These are phyloP conservation scores for Procambarus virginalis DNA, from an alignment of 1,140 invertebrate species.

Conservation along the genomic window DNA sequence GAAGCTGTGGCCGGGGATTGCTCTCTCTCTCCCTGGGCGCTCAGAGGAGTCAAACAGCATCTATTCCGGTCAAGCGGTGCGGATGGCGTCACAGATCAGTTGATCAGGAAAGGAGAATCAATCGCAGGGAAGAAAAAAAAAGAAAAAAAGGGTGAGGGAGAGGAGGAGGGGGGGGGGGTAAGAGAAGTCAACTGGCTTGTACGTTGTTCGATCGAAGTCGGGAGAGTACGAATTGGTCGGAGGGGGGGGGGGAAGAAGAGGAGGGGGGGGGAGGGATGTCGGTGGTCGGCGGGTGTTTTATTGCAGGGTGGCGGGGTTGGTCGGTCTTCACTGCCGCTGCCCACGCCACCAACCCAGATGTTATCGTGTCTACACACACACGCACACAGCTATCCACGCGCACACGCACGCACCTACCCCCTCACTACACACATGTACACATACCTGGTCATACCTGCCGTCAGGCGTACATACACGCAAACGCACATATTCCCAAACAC, in stretches of 20 bases:
- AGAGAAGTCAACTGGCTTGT: neutral
- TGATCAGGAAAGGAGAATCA: too few relatives aligned
- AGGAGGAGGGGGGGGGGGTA: neutral
- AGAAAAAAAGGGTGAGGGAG: neutral
- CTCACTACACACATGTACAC: neutral
- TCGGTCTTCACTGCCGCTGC: neutral
- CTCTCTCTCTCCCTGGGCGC: too few relatives aligned
- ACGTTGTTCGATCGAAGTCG: too few relatives aligned
- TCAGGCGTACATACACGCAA: neutral
- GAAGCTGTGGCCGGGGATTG: too few relatives aligned
- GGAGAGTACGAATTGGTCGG: too few relatives aligned
- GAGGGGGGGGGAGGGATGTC: too few relatives aligned
- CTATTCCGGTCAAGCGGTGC: too few relatives aligned
- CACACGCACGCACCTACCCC: constrained; percentile 28
- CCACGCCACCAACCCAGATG: constrained; percentile 23
- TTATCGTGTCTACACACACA: constrained; percentile 42
- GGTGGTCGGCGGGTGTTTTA: constrained; percentile 29
- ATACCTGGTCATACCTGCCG: neutral
- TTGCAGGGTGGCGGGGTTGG: constrained; percentile 1
- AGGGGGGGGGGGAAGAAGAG: too few relatives aligned
- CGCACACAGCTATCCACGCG: constrained; percentile 40
- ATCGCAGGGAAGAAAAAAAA: too few relatives aligned
- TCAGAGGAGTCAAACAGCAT: too few relatives aligned
- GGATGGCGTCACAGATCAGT: too few relatives aligned
- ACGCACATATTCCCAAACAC: too few relatives aligned